Evolutionary conservation across 2,113 vertebrate species (phyloP).

Genomic region (Felis chaus): DNA sequence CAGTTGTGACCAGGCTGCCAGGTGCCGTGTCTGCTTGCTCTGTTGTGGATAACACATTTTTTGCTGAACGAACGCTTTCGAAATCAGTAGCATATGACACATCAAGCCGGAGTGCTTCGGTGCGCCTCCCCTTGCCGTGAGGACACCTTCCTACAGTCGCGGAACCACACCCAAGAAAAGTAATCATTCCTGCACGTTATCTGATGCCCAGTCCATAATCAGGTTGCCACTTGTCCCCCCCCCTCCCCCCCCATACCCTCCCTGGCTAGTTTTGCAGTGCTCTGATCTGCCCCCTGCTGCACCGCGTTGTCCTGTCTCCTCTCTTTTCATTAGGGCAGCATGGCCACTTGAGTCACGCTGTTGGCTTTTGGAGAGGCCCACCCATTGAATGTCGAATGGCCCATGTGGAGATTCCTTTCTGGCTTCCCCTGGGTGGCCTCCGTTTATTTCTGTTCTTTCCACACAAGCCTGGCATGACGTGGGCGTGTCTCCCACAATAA

Average conservation of each 20-base stretch:
- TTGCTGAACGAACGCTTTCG: neutral
- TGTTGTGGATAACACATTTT: neutral
- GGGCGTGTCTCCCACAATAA: neutral
- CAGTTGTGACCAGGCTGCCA: neutral
- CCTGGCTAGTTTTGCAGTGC: neutral
- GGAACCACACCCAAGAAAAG: neutral
- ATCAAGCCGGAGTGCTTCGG: neutral
- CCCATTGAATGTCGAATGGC: neutral
- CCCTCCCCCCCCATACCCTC: too few species aligned
- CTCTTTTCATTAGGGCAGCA: neutral
- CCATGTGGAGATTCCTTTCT: neutral
- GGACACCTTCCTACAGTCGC: neutral
- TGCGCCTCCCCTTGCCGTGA: neutral
- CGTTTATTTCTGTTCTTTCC: neutral
- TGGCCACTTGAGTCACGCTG: neutral
- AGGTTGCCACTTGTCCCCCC: neutral
- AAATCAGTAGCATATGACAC: neutral
- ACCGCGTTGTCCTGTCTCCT: neutral
- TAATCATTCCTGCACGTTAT: neutral
- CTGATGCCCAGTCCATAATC: accelerated
- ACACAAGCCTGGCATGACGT: neutral
- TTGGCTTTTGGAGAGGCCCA: neutral
- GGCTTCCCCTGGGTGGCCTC: neutral
- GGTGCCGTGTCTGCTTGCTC: neutral
- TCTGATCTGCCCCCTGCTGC: neutral